These are phyloP conservation scores for Meda fulgida DNA, from an alignment of 2,797 vertebrate genomes.

Conservation along the genomic window DNA sequence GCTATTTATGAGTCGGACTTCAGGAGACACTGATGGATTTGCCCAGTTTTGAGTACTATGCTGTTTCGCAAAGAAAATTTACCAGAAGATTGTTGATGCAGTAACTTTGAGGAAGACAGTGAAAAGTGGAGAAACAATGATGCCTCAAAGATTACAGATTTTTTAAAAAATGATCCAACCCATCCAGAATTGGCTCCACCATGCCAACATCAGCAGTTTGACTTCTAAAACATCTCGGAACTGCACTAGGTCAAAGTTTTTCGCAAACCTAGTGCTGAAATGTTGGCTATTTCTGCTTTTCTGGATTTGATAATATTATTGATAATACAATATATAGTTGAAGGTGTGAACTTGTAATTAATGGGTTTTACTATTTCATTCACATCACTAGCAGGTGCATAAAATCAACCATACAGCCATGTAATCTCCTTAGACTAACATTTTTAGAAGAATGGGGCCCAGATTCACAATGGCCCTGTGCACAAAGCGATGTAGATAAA, in stretches of 20 bases:
- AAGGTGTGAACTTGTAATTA: not conserved
- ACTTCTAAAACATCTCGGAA: conserved; percentile 40
- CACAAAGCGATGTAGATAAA: conserved; percentile 28
- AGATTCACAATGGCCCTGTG: conserved; percentile 13
- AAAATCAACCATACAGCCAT: conserved; percentile 36
- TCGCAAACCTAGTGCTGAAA: conserved; percentile 28
- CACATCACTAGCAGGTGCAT: conserved; percentile 34
- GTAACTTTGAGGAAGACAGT: not conserved
- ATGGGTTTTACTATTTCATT: conserved; percentile 3
- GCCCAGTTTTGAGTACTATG: conserved; percentile 72
- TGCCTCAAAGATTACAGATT: not conserved
- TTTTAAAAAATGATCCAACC: no score
- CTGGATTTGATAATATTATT: conserved; percentile 12
- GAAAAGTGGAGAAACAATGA: not conserved
- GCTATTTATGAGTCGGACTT: conserved; percentile 69
- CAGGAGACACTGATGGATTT: conserved; percentile 77
- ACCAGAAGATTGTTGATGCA: conserved; percentile 23
- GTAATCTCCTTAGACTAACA: conserved; percentile 35
- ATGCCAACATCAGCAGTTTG: conserved; percentile 43
- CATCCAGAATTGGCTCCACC: conserved; percentile 36
- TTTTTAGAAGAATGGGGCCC: conserved; percentile 23
- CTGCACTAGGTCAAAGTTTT: conserved; percentile 30
- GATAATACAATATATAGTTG: not conserved
- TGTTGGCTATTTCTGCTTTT: conserved; percentile 15
- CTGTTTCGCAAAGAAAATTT: conserved; percentile 61